Evolutionary conservation across 2,888 invertebrate species (phyloP).

Genomic region (Dasysyrphus tricinctus): DNA sequence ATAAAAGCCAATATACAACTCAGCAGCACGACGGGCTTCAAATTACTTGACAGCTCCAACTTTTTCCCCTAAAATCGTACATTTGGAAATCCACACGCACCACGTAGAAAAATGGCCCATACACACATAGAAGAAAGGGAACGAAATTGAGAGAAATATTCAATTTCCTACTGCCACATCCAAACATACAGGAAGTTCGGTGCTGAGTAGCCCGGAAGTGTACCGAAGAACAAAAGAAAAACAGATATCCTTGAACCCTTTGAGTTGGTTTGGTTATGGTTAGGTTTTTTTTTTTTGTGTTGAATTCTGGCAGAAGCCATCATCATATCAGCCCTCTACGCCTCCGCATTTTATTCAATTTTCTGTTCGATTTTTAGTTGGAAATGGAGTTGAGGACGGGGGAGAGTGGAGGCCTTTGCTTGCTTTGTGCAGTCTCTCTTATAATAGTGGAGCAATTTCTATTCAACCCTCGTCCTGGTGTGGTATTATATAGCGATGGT

Average conservation of each 20-base stretch:
- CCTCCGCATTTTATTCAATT: constrained; percentile 49
- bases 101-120: not conserved
- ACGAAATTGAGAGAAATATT: constrained; percentile 57
- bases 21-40: constrained; percentile 58
- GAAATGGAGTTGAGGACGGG: not conserved
- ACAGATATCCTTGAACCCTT: constrained; percentile 69
- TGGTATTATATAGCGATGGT: not conserved
- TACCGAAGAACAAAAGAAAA: constrained; percentile 65
- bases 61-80: constrained; percentile 19
- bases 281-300: not conserved
- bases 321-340: constrained; percentile 3
- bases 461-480: constrained; percentile 66
- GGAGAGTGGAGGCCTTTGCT: not conserved
- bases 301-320: not conserved
- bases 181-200: constrained; percentile 61
- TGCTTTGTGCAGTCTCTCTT: not conserved
- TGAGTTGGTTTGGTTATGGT: constrained; percentile 27
- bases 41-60: constrained; percentile 51
- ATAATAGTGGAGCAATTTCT: constrained; percentile 52
- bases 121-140: not conserved
- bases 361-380: constrained; percentile 57
- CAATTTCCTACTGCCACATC: constrained; percentile 70
- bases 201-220: constrained; percentile 71
- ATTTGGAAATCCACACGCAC: not conserved
- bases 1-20: constrained; percentile 60